Percentiles rank a stretch among this genome's conserved stretches.
Conservation (phyloP, 2,888 invertebrate genomes). For the Brassicogethes aeneus region DNA sequence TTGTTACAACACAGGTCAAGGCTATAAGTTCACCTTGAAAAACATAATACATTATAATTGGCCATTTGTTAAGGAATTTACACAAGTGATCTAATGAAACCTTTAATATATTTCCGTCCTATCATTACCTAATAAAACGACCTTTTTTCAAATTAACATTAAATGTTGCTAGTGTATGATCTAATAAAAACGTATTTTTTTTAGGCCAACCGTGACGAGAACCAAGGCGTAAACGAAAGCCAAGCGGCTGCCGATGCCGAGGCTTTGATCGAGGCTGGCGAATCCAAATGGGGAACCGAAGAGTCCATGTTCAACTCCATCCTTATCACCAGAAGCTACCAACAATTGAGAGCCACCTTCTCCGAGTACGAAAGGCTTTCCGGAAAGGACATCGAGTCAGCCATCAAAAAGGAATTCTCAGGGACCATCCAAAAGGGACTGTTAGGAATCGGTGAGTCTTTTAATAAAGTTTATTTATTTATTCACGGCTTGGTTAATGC, state of each 20-base stretch:
- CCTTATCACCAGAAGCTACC: constrained; percentile 79
- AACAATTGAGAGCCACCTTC: constrained; percentile 77
- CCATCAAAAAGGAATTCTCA: constrained; percentile 83
- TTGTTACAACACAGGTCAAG: no score
- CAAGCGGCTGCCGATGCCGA: constrained; percentile 78
- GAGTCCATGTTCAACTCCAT: constrained; percentile 81
- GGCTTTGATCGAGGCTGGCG: constrained; percentile 65
- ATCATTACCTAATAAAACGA: no score
- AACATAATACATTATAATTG: no score
- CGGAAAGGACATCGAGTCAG: constrained; percentile 74
- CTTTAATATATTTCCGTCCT: background rate
- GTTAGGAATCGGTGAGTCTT: constrained; percentile 69
- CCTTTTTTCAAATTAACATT: no score
- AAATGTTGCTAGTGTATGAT: no score
- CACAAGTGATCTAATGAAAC: no score
- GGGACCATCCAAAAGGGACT: constrained; percentile 80
- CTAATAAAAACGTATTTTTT: no score
- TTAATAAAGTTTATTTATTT: no score
- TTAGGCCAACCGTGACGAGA: constrained; percentile 79
- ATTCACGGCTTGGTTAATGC: no score
- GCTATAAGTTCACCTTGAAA: no score
- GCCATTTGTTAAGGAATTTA: no score
- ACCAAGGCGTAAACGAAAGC: constrained; percentile 72
- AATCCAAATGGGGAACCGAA: constrained; percentile 84
- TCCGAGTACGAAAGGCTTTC: constrained; percentile 74